phyloP scores from a whole-genome alignment of 2,113 vertebrate species.

The Indicator indicator region DNA sequence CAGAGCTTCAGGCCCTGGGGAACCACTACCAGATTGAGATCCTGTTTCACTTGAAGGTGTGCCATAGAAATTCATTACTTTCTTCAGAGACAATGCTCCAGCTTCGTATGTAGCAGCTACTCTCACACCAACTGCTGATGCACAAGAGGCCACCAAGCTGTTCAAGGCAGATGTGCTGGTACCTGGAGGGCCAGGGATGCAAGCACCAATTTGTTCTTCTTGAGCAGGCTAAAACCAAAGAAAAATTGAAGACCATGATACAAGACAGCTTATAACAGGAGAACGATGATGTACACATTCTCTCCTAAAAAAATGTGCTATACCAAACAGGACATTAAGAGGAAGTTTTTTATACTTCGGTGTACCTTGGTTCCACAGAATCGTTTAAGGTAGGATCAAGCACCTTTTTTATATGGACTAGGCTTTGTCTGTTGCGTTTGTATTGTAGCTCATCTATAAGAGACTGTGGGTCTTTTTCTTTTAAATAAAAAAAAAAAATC shows the following conservation, averaged over 20 bases:
- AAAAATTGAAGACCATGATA: background rate
- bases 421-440: background rate
- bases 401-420: background rate
- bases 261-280: background rate
- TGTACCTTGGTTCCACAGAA: background rate
- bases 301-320: background rate
- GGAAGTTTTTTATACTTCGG: background rate
- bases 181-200: constrained; percentile 74
- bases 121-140: constrained; percentile 91
- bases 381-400: background rate
- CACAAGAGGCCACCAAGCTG: constrained; percentile 92
- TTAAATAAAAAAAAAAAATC: background rate
- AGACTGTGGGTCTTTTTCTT: background rate
- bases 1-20: constrained; percentile 66
- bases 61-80: constrained; percentile 94
- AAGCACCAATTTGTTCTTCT: constrained; percentile 64
- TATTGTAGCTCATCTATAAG: background rate
- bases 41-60: constrained; percentile 53
- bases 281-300: background rate
- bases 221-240: constrained; percentile 76
- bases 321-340: background rate
- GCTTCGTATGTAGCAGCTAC: constrained; percentile 94
- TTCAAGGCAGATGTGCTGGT: constrained; percentile 86
- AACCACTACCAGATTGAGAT: constrained; percentile 19
- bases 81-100: constrained; percentile 89